Base-by-base conservation (phyloP, 2,888 invertebrate species). In the Netelia inedita region DNA sequence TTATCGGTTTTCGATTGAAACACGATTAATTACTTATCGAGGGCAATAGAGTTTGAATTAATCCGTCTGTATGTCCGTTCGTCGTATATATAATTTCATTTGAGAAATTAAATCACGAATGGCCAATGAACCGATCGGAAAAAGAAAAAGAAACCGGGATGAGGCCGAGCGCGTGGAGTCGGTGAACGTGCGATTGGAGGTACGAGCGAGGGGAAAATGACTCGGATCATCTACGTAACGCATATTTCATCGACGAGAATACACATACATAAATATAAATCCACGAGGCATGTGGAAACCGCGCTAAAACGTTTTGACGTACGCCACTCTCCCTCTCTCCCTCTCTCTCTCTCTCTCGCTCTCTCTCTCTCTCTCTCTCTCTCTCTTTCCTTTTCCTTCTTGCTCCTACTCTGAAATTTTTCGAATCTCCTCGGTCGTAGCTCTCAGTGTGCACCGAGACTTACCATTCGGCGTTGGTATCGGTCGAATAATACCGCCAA, bases 221-320 rank as follows among this genome's bases (percentile, higher is more conserved):
- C 11, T 23, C 21, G 61, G 28, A 61, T 61, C 61, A 61, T n/a
- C n/a, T 55, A 55, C 55, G n/a, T 9, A 16, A 6, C 19, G 9
- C 6, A 55, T 55, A 28, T 61, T 61, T 28, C 61, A 57, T 57
- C 35, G 71, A 71, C 11, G 2, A 1, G 55, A 35, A 57, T 2
- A 71, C 19, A 71, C 71, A 19, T 19, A 57, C 21, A 57, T 41
- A 46, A 10, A 46, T 46, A 46, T 46, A 46, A 14, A 46, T 10
- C 11, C 46, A 46, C 28, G 8, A 6, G 35, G n/a, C 19, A 11
- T 71, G 57, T 6, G 21, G 50, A 73, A 63, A 63, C 19, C 41
- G 66, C 66, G 50, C 46, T 65, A 50, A 72, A 82, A 78, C 65
- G 55, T 41, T 76, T 74, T 23, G 50, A 57, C 63, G 63, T 61